A percentile compares a stretch with the other conserved stretches of the same genome.
Conservation (phyloP, 2,113 vertebrate species). For the Barnardius zonarius region DNA sequence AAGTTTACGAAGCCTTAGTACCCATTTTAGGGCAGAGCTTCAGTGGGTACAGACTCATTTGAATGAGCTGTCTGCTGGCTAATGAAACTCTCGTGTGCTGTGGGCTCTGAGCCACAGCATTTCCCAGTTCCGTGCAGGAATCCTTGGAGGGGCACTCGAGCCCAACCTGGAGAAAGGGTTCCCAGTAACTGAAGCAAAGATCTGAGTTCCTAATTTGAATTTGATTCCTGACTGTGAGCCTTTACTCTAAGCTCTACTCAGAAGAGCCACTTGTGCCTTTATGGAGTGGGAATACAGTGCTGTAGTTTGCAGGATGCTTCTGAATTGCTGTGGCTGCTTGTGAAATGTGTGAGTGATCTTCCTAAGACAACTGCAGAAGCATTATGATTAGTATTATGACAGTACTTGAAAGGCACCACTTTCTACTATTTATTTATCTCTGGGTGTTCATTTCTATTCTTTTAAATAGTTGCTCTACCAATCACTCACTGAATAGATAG, state of each 20-base stretch:
- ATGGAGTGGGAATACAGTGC: not conserved
- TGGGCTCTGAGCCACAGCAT: not conserved
- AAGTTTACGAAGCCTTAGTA: not conserved
- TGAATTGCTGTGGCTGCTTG: not conserved
- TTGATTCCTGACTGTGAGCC: not conserved
- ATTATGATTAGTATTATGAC: not conserved
- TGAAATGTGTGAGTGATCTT: not conserved
- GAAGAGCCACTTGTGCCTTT: not conserved
- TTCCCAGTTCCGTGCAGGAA: not conserved
- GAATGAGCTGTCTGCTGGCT: not conserved
- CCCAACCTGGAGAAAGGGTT: not conserved
- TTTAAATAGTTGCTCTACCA: not conserved
- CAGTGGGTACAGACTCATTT: not conserved
- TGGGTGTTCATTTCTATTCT: not conserved
- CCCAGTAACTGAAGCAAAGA: not conserved
- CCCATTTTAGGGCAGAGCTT: not conserved
- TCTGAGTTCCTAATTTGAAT: not conserved
- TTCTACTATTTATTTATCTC: not conserved
- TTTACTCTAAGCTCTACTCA: not conserved
- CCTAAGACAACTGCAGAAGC: not conserved
- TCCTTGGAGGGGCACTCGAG: not conserved
- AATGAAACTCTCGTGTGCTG: not conserved
- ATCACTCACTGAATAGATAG: not conserved
- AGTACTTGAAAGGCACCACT: not conserved
- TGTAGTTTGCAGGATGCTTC: not conserved